Conservation (phyloP, 2,797 vertebrate species). For the Sebastiscus albofasciatus region DNA sequence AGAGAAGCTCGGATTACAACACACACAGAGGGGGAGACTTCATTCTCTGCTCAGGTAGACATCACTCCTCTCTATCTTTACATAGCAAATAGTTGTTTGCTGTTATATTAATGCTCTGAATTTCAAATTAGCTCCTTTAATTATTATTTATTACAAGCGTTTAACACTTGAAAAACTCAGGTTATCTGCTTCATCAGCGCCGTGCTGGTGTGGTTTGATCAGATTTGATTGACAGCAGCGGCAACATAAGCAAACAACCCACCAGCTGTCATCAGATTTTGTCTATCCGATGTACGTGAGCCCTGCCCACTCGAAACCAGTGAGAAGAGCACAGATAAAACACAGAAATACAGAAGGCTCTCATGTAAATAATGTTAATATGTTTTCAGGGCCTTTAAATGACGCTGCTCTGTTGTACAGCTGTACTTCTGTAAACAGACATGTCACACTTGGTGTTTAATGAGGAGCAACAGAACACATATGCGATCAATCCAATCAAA, state of each 20-base stretch:
- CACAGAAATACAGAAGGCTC: constrained; percentile 14
- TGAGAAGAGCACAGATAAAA: not conserved
- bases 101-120: too few relatives aligned
- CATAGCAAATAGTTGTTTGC: too few relatives aligned
- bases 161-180: not conserved
- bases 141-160: not conserved
- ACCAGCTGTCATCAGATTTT: not conserved
- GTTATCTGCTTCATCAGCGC: not conserved
- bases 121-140: not conserved
- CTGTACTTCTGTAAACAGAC: constrained; percentile 27
- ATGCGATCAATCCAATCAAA: constrained; percentile 36
- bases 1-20: too few relatives aligned
- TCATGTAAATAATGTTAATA: constrained; percentile 12
- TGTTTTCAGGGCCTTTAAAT: constrained; percentile 33
- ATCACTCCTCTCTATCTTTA: not conserved
- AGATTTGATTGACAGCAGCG: not conserved
- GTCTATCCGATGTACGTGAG: not conserved
- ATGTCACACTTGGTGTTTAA: constrained; percentile 4
- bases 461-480: constrained; percentile 17
- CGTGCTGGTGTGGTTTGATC: not conserved
- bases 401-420: constrained; percentile 8
- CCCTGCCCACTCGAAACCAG: not conserved
- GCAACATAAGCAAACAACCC: not conserved
- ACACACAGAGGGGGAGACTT: too few relatives aligned
- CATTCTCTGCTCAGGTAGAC: too few relatives aligned